A percentile compares a stretch with the other conserved stretches of the same genome.
These are phyloP conservation scores for Hippocampus abdominalis DNA, from an alignment of 2,113 vertebrate genomes.

Conservation along the genomic window DNA sequence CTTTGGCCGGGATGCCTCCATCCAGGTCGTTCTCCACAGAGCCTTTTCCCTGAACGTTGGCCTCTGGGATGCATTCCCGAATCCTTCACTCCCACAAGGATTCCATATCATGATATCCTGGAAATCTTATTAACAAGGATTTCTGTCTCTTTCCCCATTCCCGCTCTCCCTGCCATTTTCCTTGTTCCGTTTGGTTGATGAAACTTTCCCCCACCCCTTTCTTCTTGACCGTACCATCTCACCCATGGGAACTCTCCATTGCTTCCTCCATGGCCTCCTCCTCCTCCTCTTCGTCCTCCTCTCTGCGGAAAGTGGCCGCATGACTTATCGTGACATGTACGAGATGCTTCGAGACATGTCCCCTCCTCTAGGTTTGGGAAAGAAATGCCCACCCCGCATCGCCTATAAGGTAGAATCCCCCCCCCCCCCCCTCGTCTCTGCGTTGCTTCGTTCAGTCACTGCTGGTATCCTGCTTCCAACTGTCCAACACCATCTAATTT, in stretches of 20 bases:
- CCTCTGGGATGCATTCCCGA: slow-evolving; percentile 45
- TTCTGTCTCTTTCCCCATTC: slow-evolving; percentile 66
- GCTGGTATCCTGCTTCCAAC: slow-evolving; percentile 33
- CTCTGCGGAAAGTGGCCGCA: slow-evolving; percentile 84
- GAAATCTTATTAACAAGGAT: slow-evolving; percentile 81
- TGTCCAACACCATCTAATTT: slow-evolving; percentile 44
- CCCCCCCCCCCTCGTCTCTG: slow-evolving; percentile 11
- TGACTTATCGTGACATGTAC: slow-evolving; percentile 96
- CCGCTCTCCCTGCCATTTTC: slow-evolving; percentile 18
- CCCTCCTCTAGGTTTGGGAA: slow-evolving; percentile 96
- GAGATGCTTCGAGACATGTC: slow-evolving; percentile 99
- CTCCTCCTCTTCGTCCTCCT: too few relatives aligned
- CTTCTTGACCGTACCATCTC: slow-evolving; percentile 11
- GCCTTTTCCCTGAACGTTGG: slow-evolving; percentile 20
- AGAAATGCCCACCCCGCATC: slow-evolving; percentile 96
- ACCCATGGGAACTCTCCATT: slow-evolving; percentile 29
- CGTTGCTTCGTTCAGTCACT: slow-evolving; percentile 24
- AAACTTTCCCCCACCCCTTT: slow-evolving; percentile 12
- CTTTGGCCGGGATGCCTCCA: slow-evolving; percentile 53
- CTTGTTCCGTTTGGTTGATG: slow-evolving; percentile 58
- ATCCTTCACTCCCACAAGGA: slow-evolving; percentile 31
- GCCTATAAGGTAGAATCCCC: slow-evolving; percentile 93
- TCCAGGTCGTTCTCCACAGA: slow-evolving; percentile 46
- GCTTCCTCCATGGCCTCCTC: slow-evolving; percentile 33
- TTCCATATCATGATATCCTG: slow-evolving; percentile 46